Evolutionary conservation across 53 echinoderm and acorn worm genomes (phyloP).

Genomic region (Henricia sp.): DNA sequence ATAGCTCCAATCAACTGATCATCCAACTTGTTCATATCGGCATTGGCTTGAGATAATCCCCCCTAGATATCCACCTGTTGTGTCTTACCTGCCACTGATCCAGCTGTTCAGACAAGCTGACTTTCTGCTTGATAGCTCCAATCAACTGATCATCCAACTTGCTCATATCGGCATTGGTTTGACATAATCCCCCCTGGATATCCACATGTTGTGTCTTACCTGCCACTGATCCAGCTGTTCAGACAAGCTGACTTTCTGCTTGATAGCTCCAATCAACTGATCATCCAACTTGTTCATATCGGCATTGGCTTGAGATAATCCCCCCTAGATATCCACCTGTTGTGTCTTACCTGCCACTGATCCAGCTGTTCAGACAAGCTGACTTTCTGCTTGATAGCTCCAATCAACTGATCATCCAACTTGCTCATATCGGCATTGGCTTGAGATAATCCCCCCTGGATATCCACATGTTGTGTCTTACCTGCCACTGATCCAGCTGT

Average conservation of each 20-base stretch:
- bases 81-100: slow-evolving; percentile 90
- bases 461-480: too few species aligned
- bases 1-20: slow-evolving; percentile 74
- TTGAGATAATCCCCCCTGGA: slow-evolving; percentile 55
- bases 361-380: slow-evolving; percentile 73
- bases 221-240: slow-evolving; percentile 81
- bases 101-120: slow-evolving; percentile 68
- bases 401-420: slow-evolving; percentile 25
- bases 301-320: slow-evolving; percentile 54
- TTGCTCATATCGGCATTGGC: slow-evolving; percentile 33
- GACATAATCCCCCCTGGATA: slow-evolving; percentile 54
- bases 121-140: slow-evolving; percentile 73
- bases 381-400: slow-evolving; percentile 73
- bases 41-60: slow-evolving; percentile 58
- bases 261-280: slow-evolving; percentile 65
- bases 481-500: slow-evolving; percentile 82
- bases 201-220: too few species aligned
- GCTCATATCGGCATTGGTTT: slow-evolving; percentile 36
- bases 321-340: slow-evolving; percentile 59
- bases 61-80: too few species aligned
- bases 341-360: slow-evolving; percentile 88
- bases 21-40: slow-evolving; percentile 67
- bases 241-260: slow-evolving; percentile 70
- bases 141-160: slow-evolving; percentile 21
- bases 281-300: background rate